A percentile compares a stretch with the other conserved stretches of the same genome.
These are phyloP conservation scores for Phenacoccus solenopsis DNA, from an alignment of 1,140 invertebrate genomes.

Conservation along the genomic window DNA sequence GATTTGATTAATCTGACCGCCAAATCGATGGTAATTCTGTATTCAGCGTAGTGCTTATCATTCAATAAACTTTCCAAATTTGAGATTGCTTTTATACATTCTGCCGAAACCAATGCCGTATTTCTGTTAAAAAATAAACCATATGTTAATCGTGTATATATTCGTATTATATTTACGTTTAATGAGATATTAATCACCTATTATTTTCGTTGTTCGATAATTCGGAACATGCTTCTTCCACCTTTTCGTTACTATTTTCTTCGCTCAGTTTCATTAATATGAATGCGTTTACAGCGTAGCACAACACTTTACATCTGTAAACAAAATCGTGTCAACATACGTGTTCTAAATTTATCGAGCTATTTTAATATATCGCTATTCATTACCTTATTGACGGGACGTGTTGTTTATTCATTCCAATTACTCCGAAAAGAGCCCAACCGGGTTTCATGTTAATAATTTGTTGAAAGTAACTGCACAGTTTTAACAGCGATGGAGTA, in stretches of 20 bases:
- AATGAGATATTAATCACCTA: not conserved
- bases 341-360: no score
- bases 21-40: conserved; percentile 35
- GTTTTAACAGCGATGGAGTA: conserved; percentile 30
- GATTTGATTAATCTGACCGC: conserved; percentile 36
- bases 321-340: not conserved
- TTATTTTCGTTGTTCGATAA: conserved; percentile 10
- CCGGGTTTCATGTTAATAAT: conserved; percentile 44
- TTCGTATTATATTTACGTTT: not conserved
- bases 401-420: conserved; percentile 47
- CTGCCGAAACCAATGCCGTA: conserved; percentile 33
- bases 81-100: conserved; percentile 37
- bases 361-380: not conserved
- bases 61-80: conserved; percentile 34
- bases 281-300: conserved; percentile 18
- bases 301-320: conserved; percentile 21
- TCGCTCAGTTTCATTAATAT: conserved; percentile 20
- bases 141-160: not conserved
- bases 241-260: conserved; percentile 18
- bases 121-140: conserved; percentile 29
- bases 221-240: conserved; percentile 8
- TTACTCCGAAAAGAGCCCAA: conserved; percentile 47
- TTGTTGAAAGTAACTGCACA: conserved; percentile 35
- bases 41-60: conserved; percentile 37
- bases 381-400: conserved; percentile 41